phyloP scores from a whole-genome alignment of 2,888 invertebrate genomes.

The Rhagonycha lutea region DNA sequence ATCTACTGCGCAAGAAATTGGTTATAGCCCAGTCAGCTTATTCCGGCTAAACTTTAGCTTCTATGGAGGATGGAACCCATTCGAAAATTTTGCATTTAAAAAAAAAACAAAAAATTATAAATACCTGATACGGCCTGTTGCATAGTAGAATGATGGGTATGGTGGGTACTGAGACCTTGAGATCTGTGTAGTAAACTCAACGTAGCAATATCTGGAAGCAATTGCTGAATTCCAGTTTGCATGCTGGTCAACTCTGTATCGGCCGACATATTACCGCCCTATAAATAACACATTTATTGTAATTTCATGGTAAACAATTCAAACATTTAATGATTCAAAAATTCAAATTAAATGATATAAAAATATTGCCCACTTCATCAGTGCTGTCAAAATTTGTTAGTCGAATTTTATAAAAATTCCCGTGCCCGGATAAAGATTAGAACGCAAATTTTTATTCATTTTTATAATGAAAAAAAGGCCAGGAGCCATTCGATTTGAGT shows the following conservation, averaged over 20 bases:
- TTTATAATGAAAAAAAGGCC: no score
- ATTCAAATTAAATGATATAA: no score
- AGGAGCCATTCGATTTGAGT: no score
- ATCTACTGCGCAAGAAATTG: no score
- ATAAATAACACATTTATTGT: neutral
- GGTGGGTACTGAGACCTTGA: constrained; percentile 35
- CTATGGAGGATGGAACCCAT: neutral
- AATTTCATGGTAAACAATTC: neutral
- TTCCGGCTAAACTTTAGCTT: no score
- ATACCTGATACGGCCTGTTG: constrained; percentile 39
- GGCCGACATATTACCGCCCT: constrained; percentile 58
- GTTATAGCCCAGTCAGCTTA: no score
- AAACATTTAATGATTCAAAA: neutral
- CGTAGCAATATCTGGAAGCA: constrained; percentile 51
- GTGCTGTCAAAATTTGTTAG: no score
- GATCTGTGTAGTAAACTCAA: constrained; percentile 51
- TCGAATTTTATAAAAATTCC: no score
- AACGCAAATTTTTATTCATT: no score
- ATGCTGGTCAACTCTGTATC: constrained; percentile 61
- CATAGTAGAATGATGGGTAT: constrained; percentile 44
- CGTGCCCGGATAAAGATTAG: no score
- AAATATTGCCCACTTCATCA: no score
- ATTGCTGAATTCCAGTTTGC: constrained; percentile 54
- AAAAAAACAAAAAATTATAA: neutral
- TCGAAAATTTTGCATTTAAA: neutral